Conservation (phyloP, 2,113 vertebrate species). For the Saccopteryx bilineata region DNA sequence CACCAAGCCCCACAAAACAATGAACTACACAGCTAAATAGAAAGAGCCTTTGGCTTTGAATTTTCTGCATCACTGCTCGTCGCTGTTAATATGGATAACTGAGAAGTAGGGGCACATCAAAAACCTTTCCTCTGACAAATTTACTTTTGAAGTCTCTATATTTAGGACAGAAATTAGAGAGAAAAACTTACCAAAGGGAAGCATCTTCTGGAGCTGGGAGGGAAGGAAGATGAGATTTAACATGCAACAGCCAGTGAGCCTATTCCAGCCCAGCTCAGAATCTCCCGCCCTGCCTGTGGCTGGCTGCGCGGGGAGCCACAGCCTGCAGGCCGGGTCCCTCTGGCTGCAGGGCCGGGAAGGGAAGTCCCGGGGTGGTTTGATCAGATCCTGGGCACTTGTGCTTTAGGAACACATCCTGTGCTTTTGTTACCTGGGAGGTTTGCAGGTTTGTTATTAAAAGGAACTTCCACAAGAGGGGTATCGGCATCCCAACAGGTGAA, state of each 20-base stretch:
- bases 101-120: constrained; percentile 47
- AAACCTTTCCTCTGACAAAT: constrained; percentile 48
- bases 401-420: background rate
- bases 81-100: constrained; percentile 18
- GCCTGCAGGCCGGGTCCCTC: constrained; percentile 32
- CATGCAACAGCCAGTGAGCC: constrained; percentile 34
- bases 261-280: background rate
- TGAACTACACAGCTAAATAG: constrained; percentile 36
- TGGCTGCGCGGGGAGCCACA: background rate
- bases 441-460: constrained; percentile 68
- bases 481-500: constrained; percentile 51
- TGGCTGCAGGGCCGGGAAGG: background rate
- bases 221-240: constrained; percentile 46
- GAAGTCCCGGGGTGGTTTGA: constrained; percentile 46
- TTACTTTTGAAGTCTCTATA: constrained; percentile 63
- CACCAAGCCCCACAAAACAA: constrained; percentile 7
- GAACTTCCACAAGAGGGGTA: constrained; percentile 54
- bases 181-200: constrained; percentile 59
- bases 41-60: constrained; percentile 61
- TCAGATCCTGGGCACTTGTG: background rate
- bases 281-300: background rate
- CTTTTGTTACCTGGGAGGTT: constrained; percentile 59
- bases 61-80: background rate
- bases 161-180: constrained; percentile 49
- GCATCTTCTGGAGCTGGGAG: constrained; percentile 32